Percentiles rank a stretch among this genome's conserved stretches.
Evolutionary conservation across 2,888 invertebrate species (phyloP).

Genomic region (Drosophila barbarae): DNA sequence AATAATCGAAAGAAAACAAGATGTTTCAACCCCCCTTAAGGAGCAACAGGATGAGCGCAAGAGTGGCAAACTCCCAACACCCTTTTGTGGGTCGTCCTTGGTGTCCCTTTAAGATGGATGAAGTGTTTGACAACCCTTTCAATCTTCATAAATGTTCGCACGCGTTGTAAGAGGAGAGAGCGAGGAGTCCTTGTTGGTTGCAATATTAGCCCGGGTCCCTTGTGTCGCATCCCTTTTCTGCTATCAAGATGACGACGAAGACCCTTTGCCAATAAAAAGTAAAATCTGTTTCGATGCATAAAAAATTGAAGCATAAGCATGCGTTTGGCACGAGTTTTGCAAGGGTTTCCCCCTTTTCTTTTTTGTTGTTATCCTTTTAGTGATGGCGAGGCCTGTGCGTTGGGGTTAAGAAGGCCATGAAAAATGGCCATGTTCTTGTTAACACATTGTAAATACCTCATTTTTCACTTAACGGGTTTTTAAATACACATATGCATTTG

Average conservation of each 20-base stretch:
- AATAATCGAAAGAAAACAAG: conserved; percentile 77
- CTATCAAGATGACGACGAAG: conserved; percentile 69
- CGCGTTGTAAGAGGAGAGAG: conserved; percentile 51
- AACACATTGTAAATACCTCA: conserved; percentile 78
- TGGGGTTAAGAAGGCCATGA: conserved; percentile 57
- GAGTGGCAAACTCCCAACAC: conserved; percentile 37
- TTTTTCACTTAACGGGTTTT: conserved; percentile 77
- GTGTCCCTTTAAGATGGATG: conserved; percentile 70
- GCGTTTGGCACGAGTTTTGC: conserved; percentile 65
- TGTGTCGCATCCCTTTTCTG: conserved; percentile 64
- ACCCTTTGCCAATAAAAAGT: conserved; percentile 64
- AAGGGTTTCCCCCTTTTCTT: conserved; percentile 6
- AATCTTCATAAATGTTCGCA: conserved; percentile 78
- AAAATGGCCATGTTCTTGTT: conserved; percentile 75
- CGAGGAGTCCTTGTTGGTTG: conserved; percentile 18
- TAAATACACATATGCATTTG: conserved; percentile 57
- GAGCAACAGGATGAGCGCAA: conserved; percentile 50
- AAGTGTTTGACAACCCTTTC: conserved; percentile 79
- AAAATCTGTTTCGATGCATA: conserved; percentile 77
- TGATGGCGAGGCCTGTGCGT: neutral
- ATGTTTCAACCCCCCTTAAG: conserved; percentile 51
- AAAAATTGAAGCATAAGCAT: conserved; percentile 77
- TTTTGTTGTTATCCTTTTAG: neutral
- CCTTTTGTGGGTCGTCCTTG: conserved; percentile 37
- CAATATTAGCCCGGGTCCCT: conserved; percentile 70